Percentiles rank a stretch among this genome's conserved stretches.
phyloP scores from a whole-genome alignment of 2,797 vertebrate species.

The Channa striata region DNA sequence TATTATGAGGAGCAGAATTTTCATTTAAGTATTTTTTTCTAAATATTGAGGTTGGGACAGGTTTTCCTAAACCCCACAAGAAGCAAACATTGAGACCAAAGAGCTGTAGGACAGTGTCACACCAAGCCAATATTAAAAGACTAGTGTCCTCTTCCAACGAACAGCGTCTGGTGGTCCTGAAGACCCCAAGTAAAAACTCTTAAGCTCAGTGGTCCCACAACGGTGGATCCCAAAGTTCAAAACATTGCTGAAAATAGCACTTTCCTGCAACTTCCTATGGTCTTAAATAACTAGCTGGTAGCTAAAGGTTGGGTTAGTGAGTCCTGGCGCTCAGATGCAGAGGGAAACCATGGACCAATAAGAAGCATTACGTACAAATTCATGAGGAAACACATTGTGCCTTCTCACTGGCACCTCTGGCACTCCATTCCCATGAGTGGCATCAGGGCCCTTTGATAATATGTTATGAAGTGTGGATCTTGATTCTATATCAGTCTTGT shows the following conservation, averaged over 20 bases:
- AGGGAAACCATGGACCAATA: conserved; percentile 23
- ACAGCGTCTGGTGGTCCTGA: too few species aligned
- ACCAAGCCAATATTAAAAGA: too few species aligned
- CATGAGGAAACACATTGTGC: conserved; percentile 34
- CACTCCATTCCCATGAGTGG: conserved; percentile 39
- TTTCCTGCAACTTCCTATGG: too few species aligned
- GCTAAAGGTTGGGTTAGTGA: too few species aligned
- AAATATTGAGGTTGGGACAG: conserved; percentile 63
- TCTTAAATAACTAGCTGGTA: too few species aligned
- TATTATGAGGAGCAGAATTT: conserved; percentile 53
- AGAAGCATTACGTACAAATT: conserved; percentile 26
- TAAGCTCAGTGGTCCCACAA: too few species aligned
- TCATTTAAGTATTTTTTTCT: conserved; percentile 57
- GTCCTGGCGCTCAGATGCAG: not conserved
- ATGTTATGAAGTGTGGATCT: conserved; percentile 44
- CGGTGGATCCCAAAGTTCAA: too few species aligned
- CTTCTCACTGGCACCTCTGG: conserved; percentile 22
- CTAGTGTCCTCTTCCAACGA: too few species aligned
- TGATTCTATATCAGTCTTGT: conserved; percentile 57
- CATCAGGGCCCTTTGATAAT: conserved; percentile 40
- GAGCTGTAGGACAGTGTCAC: not conserved
- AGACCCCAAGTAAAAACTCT: too few species aligned
- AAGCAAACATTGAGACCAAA: conserved; percentile 54
- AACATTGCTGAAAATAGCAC: too few species aligned
- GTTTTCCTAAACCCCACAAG: conserved; percentile 46